Percentiles rank a stretch among this genome's conserved stretches.
phyloP scores from a whole-genome alignment of 2,797 vertebrate genomes.

The Erithacus rubecula region DNA sequence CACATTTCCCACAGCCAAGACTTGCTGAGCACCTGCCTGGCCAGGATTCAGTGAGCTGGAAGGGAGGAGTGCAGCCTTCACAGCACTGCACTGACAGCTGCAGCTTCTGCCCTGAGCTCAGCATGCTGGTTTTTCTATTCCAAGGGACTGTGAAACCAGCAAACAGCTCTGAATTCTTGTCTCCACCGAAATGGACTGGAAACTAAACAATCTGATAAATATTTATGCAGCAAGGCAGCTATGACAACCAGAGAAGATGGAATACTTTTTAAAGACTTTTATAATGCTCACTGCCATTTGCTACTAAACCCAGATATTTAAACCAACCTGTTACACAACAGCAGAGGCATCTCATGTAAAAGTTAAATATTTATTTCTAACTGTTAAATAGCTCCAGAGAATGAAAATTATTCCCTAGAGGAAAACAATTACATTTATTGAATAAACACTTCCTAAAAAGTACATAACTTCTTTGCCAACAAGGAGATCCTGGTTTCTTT shows the following conservation, averaged over 20 bases:
- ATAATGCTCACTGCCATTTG: not conserved
- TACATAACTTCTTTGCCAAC: not conserved
- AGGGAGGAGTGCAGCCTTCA: not conserved
- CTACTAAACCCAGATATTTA: not conserved
- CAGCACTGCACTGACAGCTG: not conserved
- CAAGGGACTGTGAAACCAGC: not conserved
- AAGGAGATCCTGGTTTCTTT: not conserved
- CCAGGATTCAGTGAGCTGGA: not conserved
- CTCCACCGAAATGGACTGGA: not conserved
- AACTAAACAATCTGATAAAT: conserved; percentile 26
- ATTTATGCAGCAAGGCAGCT: not conserved
- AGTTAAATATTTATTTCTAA: conserved; percentile 12
- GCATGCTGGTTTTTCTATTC: not conserved
- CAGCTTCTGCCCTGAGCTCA: not conserved
- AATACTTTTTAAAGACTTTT: not conserved
- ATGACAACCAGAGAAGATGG: not conserved
- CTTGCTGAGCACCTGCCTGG: not conserved
- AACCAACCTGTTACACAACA: not conserved
- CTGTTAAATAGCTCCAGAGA: not conserved
- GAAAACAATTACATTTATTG: not conserved
- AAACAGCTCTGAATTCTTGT: not conserved
- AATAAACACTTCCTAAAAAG: conserved; percentile 1
- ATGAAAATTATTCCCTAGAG: not conserved
- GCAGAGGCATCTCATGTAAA: not conserved
- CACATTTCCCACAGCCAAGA: not conserved